Evolutionary conservation across 2,797 vertebrate species (phyloP), one percentile per base, ranked within the genome.

Genomic region (Philypnodon macrostomus): DNA sequence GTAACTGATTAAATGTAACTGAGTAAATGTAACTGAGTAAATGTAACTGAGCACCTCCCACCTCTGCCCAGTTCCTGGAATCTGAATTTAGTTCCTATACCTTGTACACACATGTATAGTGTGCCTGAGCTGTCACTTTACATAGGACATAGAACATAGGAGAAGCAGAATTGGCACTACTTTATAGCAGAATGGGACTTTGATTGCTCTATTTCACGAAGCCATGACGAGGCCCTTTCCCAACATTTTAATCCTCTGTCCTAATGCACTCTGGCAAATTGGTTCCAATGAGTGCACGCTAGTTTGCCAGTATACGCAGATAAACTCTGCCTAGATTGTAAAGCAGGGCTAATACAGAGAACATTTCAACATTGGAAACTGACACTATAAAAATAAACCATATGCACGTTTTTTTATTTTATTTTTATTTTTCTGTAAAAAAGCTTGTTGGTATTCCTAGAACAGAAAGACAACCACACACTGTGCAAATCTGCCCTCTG

Each of bases 401-500:
- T 62, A 63, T 71, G 58, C 33, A 71, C 58, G 50, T 21, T 73
- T 77, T 3, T 32, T 32, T 32, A 11, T 39, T 1, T 21, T 40
- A 23, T 23, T 13, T n/a, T 73, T 67, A 74, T 50, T 47, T 67
- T 64, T 62, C 9, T 39, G 41, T 40, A 58, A 26, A n/a, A 47
- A 27, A 53, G 48, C 63, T 71, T 70, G 81, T 81, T 82, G 73
- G 80, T 76, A 85, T 82, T 83, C 74, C 18, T 6, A 62, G 57
- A 73, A 81, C 67, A 75, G 77, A 54, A 57, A 26, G 60, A n/a
- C n/a, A 62, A 49, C 63, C 67, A 71, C 68, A 64, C 69, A 47
- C 50, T 33, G 45, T 83, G 79, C 74, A 80, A 79, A 83, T 85
- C 78, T 78, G 70, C 80, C 68, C 73, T 79, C 78, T 69, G 67